These are phyloP conservation scores for Protonemura montana DNA, from an alignment of 2,888 invertebrate species.

Conservation along the genomic window DNA sequence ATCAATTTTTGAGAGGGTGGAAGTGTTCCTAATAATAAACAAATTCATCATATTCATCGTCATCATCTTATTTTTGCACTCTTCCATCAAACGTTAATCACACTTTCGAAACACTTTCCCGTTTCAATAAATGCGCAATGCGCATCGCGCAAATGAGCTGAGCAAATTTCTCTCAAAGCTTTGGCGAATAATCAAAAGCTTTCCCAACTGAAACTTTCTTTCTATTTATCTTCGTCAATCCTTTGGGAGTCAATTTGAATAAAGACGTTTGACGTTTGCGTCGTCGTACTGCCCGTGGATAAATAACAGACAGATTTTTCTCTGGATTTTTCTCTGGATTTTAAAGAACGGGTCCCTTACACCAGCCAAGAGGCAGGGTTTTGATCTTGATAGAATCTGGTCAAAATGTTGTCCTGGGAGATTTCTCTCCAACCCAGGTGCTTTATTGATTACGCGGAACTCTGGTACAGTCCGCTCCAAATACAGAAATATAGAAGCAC, in stretches of 20 bases:
- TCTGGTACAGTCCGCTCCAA: constrained; percentile 22
- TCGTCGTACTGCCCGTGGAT: neutral
- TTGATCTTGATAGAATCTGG: constrained; percentile 23
- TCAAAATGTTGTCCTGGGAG: constrained; percentile 38
- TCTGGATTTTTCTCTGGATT: neutral
- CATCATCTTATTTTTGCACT: no score
- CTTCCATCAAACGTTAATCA: neutral
- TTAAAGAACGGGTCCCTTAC: neutral
- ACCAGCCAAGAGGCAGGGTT: neutral
- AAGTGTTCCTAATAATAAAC: no score
- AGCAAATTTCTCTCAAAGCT: neutral
- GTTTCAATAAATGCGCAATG: neutral
- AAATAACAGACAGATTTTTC: neutral
- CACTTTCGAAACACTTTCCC: neutral
- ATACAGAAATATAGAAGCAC: constrained; percentile 18
- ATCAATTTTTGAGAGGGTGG: no score
- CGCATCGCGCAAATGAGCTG: neutral
- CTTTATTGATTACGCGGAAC: constrained; percentile 44
- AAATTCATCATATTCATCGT: no score
- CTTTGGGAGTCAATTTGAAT: neutral
- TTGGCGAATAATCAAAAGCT: neutral
- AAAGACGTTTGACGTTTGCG: neutral
- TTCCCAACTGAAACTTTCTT: neutral
- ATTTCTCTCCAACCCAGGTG: constrained; percentile 41
- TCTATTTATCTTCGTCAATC: constrained; percentile 4